Evolutionary conservation across 2,113 vertebrate genomes (phyloP).

Genomic region (Dromaius novaehollandiae): DNA sequence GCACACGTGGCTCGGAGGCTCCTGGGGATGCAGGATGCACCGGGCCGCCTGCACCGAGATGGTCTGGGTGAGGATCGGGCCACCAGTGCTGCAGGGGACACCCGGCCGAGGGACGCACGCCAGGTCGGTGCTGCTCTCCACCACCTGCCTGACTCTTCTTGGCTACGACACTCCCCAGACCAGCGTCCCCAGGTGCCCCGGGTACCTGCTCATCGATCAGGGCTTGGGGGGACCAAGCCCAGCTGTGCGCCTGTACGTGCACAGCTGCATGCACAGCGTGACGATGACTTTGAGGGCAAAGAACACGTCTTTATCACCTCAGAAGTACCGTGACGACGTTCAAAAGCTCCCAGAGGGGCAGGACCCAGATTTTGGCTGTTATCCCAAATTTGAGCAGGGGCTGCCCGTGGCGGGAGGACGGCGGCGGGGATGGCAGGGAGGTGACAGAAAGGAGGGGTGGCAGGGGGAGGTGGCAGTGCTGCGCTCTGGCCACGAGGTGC

Average conservation of each 20-base stretch:
- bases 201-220: rapidly evolving
- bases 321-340: not conserved
- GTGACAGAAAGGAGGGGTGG: not conserved
- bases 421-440: not conserved
- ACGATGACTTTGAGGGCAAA: not conserved
- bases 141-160: not conserved
- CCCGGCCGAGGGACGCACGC: not conserved
- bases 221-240: too few species aligned
- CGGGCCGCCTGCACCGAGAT: rapidly evolving
- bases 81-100: not conserved
- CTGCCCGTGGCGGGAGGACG: rapidly evolving
- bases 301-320: not conserved
- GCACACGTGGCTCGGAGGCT: rapidly evolving
- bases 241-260: too few species aligned
- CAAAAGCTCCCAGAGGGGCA: not conserved
- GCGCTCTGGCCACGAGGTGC: not conserved
- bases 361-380: too few species aligned
- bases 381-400: not conserved
- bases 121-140: not conserved
- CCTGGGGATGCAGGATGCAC: not conserved
- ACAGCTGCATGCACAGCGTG: too few species aligned
- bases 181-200: not conserved
- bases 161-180: not conserved
- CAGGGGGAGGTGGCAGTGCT: not conserved
- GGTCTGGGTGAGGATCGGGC: not conserved